These are phyloP conservation scores for Neomorphus geoffroyi DNA, from an alignment of 2,797 vertebrate species.

Conservation along the genomic window DNA sequence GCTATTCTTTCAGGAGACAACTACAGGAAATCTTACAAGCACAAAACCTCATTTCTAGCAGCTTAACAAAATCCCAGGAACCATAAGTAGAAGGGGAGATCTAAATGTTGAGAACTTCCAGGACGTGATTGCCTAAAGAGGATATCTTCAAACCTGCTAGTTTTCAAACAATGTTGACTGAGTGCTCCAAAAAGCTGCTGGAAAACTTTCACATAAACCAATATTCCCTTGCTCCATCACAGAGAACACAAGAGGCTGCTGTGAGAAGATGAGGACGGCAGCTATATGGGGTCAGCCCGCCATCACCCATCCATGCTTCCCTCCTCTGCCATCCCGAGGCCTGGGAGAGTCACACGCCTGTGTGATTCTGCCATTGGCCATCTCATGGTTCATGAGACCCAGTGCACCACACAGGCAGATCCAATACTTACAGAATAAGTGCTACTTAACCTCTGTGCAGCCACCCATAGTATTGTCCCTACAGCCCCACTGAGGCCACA, in stretches of 20 bases:
- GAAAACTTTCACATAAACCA: not conserved
- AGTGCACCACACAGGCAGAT: not conserved
- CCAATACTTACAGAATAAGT: not conserved
- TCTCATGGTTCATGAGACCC: not conserved
- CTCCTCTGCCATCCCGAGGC: not conserved
- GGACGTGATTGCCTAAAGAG: not conserved
- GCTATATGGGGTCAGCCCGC: not conserved
- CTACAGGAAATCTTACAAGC: not conserved
- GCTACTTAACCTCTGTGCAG: not conserved
- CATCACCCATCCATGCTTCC: not conserved
- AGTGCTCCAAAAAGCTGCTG: not conserved
- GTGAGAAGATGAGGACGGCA: not conserved
- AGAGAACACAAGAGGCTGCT: not conserved
- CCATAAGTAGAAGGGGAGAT: not conserved
- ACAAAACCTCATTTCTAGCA: not conserved
- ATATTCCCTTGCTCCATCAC: not conserved
- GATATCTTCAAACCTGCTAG: not conserved
- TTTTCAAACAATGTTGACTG: not conserved
- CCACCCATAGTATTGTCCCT: not conserved
- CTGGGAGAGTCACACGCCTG: not conserved
- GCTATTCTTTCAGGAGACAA: not conserved
- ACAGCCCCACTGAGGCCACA: not conserved
- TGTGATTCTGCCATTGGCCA: fast-evolving
- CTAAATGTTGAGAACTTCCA: not conserved
- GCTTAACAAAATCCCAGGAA: not conserved